These are phyloP conservation scores for Enteromius afrohamiltoni DNA, from an alignment of 2,797 vertebrate species.

Conservation along the genomic window DNA sequence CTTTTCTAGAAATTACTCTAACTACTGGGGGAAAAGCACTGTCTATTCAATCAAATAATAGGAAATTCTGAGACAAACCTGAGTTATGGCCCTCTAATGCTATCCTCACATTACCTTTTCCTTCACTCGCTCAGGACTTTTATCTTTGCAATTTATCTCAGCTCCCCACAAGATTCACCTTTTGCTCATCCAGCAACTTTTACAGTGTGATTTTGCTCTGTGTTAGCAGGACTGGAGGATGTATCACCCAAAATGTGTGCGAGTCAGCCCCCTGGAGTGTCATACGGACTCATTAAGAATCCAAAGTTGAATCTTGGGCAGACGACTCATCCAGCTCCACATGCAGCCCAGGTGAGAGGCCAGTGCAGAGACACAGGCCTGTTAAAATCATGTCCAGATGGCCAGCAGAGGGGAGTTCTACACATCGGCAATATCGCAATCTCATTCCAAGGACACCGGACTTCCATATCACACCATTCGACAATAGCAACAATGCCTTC, in stretches of 20 bases:
- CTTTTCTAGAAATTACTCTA: slow-evolving; percentile 27
- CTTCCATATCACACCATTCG: neutral
- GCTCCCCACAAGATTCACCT: slow-evolving; percentile 35
- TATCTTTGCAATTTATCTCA: slow-evolving; percentile 39
- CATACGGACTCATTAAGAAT: slow-evolving; percentile 59
- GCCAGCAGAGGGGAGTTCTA: slow-evolving; percentile 42
- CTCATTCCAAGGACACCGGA: slow-evolving; percentile 40
- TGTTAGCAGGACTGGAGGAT: slow-evolving; percentile 62
- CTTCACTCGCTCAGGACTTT: slow-evolving; percentile 40
- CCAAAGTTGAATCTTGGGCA: slow-evolving; percentile 51
- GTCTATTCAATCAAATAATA: slow-evolving; percentile 1
- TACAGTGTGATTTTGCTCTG: slow-evolving; percentile 46
- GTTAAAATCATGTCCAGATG: slow-evolving; percentile 54
- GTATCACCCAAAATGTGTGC: slow-evolving; percentile 54
- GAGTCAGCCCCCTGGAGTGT: slow-evolving; percentile 60
- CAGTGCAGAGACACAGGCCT: slow-evolving; percentile 17
- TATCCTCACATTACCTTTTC: slow-evolving; percentile 45
- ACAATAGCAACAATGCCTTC: slow-evolving; percentile 3
- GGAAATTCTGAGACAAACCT: slow-evolving; percentile 38
- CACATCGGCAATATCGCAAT: slow-evolving; percentile 36
- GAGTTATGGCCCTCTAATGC: slow-evolving; percentile 34
- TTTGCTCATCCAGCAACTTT: slow-evolving; percentile 59
- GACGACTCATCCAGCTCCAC: slow-evolving; percentile 23
- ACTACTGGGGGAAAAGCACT: neutral
- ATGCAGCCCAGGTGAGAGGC: slow-evolving; percentile 41